Evolutionary conservation across 1,140 invertebrate species (phyloP).

Genomic region (Cyphomyrmex costatus): DNA sequence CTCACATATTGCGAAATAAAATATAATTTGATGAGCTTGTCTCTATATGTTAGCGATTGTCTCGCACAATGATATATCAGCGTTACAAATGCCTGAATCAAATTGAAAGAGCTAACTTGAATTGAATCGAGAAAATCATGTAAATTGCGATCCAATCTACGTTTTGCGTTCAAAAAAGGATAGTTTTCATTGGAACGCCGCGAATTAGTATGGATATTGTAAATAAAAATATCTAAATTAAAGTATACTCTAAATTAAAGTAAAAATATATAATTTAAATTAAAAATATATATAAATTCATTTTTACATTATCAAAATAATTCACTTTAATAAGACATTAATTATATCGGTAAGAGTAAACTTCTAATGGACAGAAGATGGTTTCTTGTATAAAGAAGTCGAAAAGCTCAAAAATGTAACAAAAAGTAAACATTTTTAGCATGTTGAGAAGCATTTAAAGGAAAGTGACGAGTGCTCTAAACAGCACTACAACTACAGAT

Average conservation of each 20-base stretch:
- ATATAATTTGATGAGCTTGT: slow-evolving; percentile 52
- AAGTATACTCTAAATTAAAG: background rate
- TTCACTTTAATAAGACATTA: background rate
- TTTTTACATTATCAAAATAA: background rate
- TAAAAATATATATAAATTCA: background rate
- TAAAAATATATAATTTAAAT: background rate
- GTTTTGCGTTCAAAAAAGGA: background rate
- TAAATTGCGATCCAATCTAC: slow-evolving; percentile 8
- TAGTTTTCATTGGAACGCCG: background rate
- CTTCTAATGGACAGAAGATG: too few relatives aligned
- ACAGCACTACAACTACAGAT: too few relatives aligned
- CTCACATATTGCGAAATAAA: slow-evolving; percentile 42
- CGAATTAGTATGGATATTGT: background rate
- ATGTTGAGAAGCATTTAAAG: too few relatives aligned
- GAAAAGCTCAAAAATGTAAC: too few relatives aligned
- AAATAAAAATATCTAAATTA: slow-evolving; percentile 8
- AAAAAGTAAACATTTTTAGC: too few relatives aligned
- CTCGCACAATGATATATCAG: slow-evolving; percentile 24
- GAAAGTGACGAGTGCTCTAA: too few relatives aligned
- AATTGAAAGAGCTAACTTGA: slow-evolving; percentile 21
- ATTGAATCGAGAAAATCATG: slow-evolving; percentile 15
- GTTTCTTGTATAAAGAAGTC: too few relatives aligned
- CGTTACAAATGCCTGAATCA: slow-evolving; percentile 11
- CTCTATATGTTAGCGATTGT: slow-evolving; percentile 28
- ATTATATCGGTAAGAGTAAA: background rate